phyloP scores from a whole-genome alignment of 2,797 vertebrate genomes.

The Myotis vivesi region DNA sequence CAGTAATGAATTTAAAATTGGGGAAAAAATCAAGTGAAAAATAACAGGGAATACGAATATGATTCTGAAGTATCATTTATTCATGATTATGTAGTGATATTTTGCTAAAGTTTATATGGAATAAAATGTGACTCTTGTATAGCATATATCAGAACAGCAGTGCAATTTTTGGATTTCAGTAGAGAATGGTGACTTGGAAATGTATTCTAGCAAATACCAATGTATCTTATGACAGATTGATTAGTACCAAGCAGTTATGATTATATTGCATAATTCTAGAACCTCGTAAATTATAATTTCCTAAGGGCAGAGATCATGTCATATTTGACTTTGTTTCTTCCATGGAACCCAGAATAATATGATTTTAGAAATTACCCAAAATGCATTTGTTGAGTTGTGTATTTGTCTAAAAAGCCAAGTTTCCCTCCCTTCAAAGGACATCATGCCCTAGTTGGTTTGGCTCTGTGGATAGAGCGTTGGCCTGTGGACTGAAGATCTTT shows the following conservation, averaged over 20 bases:
- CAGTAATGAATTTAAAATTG: conserved; percentile 55
- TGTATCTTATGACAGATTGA: conserved; percentile 71
- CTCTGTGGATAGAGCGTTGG: no score
- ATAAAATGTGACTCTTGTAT: conserved; percentile 65
- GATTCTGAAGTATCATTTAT: conserved; percentile 47
- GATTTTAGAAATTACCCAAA: conserved; percentile 66
- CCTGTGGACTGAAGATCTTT: no score
- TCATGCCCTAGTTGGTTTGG: no score
- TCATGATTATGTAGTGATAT: conserved; percentile 52
- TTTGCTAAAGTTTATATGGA: conserved; percentile 77
- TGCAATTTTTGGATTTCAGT: conserved; percentile 76
- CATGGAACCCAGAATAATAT: conserved; percentile 55
- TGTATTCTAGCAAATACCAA: conserved; percentile 75
- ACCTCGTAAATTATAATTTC: conserved; percentile 40
- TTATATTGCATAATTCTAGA: not conserved
- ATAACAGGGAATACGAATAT: conserved; percentile 51
- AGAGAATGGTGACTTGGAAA: conserved; percentile 70
- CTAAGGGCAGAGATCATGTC: conserved; percentile 75
- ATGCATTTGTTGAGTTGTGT: conserved; percentile 73
- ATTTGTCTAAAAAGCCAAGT: conserved; percentile 55
- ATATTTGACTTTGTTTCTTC: not conserved
- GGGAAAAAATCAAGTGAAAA: conserved; percentile 42
- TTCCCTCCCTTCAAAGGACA: not conserved
- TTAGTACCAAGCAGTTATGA: conserved; percentile 65
- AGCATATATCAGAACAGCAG: conserved; percentile 71